Evolutionary conservation across 2,888 invertebrate species (phyloP).

Genomic region (Drosophila anomelani): DNA sequence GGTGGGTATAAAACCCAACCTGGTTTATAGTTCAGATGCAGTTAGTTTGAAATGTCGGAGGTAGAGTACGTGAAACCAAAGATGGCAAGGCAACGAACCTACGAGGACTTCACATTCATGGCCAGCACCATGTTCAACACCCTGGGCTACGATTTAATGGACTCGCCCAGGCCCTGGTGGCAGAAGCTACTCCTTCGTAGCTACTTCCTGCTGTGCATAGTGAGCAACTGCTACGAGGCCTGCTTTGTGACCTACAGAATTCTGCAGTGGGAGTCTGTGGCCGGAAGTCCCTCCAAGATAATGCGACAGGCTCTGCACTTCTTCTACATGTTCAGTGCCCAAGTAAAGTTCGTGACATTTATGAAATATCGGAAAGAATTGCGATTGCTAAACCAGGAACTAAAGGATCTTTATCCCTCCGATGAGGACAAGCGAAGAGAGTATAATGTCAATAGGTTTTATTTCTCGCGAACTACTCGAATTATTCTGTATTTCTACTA

Average conservation of each 20-base stretch:
- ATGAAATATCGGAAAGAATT: slow-evolving; percentile 31
- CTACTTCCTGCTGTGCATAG: slow-evolving; percentile 28
- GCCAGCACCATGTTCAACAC: slow-evolving; percentile 47
- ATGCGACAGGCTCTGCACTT: slow-evolving; percentile 50
- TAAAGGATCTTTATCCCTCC: slow-evolving; percentile 39
- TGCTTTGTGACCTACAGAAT: slow-evolving; percentile 33
- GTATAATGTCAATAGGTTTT: slow-evolving; percentile 48
- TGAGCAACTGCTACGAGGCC: slow-evolving; percentile 25
- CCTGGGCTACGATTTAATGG: slow-evolving; percentile 53
- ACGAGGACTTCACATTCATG: slow-evolving; percentile 53
- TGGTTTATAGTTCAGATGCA: slow-evolving; percentile 10
- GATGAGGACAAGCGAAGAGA: background rate
- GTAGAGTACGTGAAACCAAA: background rate
- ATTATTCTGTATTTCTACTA: slow-evolving; percentile 42
- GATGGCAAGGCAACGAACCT: slow-evolving; percentile 23
- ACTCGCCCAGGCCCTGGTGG: slow-evolving; percentile 41
- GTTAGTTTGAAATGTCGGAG: slow-evolving; percentile 1
- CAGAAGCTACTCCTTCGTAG: slow-evolving; percentile 10
- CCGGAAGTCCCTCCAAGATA: slow-evolving; percentile 32
- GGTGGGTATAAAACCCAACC: slow-evolving; percentile 3
- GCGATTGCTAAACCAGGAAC: slow-evolving; percentile 8
- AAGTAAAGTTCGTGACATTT: slow-evolving; percentile 46
- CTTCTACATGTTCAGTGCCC: slow-evolving; percentile 42
- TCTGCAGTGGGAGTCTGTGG: slow-evolving; percentile 43
- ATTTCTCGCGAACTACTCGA: slow-evolving; percentile 33